Conservation (phyloP, 2,797 vertebrate species). For the Gymnoscopelus microlampas region DNA sequence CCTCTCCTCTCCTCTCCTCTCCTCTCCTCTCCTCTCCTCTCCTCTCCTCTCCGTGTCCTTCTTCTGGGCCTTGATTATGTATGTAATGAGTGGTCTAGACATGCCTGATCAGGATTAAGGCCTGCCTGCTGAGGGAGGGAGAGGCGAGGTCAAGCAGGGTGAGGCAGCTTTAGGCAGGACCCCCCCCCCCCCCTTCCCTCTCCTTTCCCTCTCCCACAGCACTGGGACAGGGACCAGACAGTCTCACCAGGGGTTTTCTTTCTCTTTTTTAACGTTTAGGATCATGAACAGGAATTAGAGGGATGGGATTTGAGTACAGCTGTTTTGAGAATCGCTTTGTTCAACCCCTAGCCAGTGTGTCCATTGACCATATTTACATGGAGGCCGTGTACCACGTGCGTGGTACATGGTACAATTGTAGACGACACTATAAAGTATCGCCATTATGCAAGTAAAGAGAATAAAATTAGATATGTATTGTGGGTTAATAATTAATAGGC, state of each 20-base stretch:
- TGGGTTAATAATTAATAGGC: no score
- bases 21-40: slow-evolving; percentile 8
- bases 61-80: slow-evolving; percentile 68
- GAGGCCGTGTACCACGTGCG: no score
- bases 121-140: slow-evolving; percentile 43
- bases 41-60: slow-evolving; percentile 12
- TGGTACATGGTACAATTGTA: no score
- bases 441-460: no score
- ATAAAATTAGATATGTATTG: no score
- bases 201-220: slow-evolving; percentile 18
- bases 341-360: background rate
- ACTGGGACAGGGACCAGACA: slow-evolving; percentile 49
- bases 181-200: slow-evolving; percentile 25
- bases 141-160: slow-evolving; percentile 63
- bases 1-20: slow-evolving; percentile 27
- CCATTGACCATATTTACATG: no score
- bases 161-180: slow-evolving; percentile 57
- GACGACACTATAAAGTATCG: no score
- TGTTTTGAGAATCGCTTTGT: background rate
- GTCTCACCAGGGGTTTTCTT: slow-evolving; percentile 45
- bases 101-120: slow-evolving; percentile 82
- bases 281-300: slow-evolving; percentile 32
- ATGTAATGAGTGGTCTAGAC: slow-evolving; percentile 85
- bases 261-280: slow-evolving; percentile 36
- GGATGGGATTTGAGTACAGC: slow-evolving; percentile 34